phyloP scores from a whole-genome alignment of 2,888 invertebrate genomes.

The Troilus luridus region DNA sequence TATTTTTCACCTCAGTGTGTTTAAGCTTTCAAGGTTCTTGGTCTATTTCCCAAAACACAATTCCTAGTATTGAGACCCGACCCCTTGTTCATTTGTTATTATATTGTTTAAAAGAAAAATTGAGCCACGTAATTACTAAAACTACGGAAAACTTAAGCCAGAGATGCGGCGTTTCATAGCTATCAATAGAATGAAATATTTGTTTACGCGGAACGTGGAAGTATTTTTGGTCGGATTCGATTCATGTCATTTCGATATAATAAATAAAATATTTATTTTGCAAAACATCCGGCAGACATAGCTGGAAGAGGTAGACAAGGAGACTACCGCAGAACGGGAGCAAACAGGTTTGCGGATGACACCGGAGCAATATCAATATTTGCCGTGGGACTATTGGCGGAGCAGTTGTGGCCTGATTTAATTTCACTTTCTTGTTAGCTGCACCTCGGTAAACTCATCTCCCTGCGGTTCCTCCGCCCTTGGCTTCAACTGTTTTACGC shows the following conservation, averaged over 20 bases:
- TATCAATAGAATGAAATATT: too few relatives aligned
- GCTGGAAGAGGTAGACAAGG: background rate
- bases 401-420: constrained; percentile 28
- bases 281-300: background rate
- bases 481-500: background rate
- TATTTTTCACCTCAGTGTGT: too few relatives aligned
- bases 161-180: too few relatives aligned
- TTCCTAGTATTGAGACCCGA: too few relatives aligned
- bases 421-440: constrained; percentile 40
- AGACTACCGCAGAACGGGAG: background rate
- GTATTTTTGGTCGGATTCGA: background rate
- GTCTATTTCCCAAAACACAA: too few relatives aligned
- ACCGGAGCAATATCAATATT: background rate
- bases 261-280: background rate
- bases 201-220: too few relatives aligned
- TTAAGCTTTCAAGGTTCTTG: too few relatives aligned
- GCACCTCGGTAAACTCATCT: background rate
- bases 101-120: too few relatives aligned
- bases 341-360: constrained; percentile 14
- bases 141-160: too few relatives aligned
- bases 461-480: background rate
- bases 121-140: too few relatives aligned
- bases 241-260: background rate
- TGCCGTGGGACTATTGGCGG: background rate
- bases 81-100: too few relatives aligned